phyloP scores from a whole-genome alignment of 2,797 vertebrate species.

The Aphelocoma californica region DNA sequence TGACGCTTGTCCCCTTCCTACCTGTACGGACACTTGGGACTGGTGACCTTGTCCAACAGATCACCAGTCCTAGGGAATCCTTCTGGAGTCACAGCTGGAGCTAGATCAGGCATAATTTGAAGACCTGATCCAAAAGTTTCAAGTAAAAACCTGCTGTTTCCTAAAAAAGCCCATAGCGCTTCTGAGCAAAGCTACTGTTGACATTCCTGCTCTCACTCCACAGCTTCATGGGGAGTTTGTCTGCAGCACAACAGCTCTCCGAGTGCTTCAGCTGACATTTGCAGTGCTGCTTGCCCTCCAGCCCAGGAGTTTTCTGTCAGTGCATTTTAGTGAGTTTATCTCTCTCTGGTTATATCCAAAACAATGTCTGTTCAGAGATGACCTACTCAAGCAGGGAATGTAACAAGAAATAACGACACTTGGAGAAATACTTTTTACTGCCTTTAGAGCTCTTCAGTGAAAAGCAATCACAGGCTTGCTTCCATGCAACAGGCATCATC shows the following conservation, averaged over 20 bases:
- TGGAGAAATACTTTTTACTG: not conserved
- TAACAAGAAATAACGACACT: constrained; percentile 5
- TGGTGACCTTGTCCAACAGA: not conserved
- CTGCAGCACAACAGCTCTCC: not conserved
- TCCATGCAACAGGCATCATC: constrained; percentile 19
- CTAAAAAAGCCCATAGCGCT: not conserved
- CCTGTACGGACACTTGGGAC: not conserved
- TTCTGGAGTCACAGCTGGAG: not conserved
- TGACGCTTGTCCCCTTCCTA: not conserved
- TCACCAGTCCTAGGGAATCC: not conserved
- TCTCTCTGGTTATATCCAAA: constrained; percentile 35
- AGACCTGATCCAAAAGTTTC: not conserved
- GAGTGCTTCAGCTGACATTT: not conserved
- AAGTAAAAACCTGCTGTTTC: not conserved
- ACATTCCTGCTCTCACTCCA: not conserved
- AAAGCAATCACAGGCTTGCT: not conserved
- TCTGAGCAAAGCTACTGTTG: not conserved
- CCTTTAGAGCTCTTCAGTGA: constrained; percentile 14
- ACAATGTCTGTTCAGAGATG: constrained; percentile 38
- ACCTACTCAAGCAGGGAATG: constrained; percentile 39
- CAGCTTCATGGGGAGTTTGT: not conserved
- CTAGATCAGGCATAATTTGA: not conserved
- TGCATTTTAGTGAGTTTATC: constrained; percentile 65
- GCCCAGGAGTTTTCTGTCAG: constrained; percentile 70
- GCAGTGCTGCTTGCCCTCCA: not conserved